Evolutionary conservation across 2,113 vertebrate species (phyloP), one percentile per base, ranked within the genome.

Genomic region (Myotis davidii): DNA sequence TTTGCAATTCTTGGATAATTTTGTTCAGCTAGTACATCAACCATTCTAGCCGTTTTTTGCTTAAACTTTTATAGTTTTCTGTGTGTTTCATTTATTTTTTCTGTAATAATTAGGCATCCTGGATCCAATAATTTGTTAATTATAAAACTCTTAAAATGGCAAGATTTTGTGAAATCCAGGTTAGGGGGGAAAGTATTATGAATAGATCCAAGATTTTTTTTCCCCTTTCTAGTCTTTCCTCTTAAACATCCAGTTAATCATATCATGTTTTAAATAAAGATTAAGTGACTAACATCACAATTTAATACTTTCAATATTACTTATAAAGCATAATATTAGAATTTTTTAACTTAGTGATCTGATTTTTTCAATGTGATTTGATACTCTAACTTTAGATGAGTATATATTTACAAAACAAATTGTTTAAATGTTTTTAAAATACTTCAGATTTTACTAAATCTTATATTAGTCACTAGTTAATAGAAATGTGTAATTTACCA

Each of bases 351-450:
- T 78, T 84, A 48, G 73, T 83, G 18, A 25, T 82, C 20, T 61
- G 20, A 48, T 37, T 61, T 88, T 82, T 25, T 29, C 54, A 87
- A 45, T 94, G 32, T 87, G 27, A 86, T 87, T 85, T 77, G 73
- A 61, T 10, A 85, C 4, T 50, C 59, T 86, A 32, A 77, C 48
- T 85, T 94, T 69, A 76, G 39, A 21, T 86, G 48, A 81, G 59
- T 67, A 67, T n/a, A 42, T 70, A 79, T 73, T 74, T 93, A 76
- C 3, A 81, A 76, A 91, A 64, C 79, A 91, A 83, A 89, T 78
- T 54, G 52, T 67, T 74, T 59, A 83, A 86, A 73, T 89, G 9
- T 93, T 89, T 95, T 79, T 78, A 89, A 72, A 91, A 88, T 16
- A 45, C 18, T 91, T 93, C 50, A 64, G 48, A 54, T 90, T 76